phyloP scores from a whole-genome alignment of 2,113 vertebrate species.

The Heterochromis multidens region DNA sequence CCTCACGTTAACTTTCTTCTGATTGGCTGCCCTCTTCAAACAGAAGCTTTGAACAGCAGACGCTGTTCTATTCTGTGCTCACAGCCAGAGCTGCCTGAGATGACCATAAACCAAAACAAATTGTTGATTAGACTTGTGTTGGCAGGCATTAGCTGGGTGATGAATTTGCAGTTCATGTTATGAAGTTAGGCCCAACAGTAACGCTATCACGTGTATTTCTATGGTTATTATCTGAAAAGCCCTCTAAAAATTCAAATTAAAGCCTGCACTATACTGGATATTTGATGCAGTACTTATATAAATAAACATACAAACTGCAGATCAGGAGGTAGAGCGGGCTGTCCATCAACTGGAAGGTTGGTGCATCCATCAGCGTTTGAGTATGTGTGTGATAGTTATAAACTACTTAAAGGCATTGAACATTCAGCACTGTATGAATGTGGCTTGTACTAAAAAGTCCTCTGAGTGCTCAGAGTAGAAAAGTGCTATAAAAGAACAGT shows the following conservation, averaged over 20 bases:
- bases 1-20: background rate
- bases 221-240: background rate
- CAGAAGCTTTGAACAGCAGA: background rate
- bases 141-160: too few relatives aligned
- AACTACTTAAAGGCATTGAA: background rate
- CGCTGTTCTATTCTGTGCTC: too few relatives aligned
- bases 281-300: background rate
- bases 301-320: background rate
- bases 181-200: background rate
- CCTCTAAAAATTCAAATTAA: background rate
- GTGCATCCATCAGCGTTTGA: background rate
- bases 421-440: background rate
- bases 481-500: background rate
- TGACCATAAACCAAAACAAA: background rate
- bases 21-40: background rate
- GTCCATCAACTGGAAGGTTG: background rate
- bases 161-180: too few relatives aligned
- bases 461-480: background rate
- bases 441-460: background rate
- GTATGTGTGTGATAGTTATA: background rate
- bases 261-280: background rate
- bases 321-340: background rate
- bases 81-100: background rate
- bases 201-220: background rate
- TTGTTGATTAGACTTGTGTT: too few relatives aligned